Base-by-base conservation (phyloP, 2,888 invertebrate genomes). In the Synanthedon myopaeformis region DNA sequence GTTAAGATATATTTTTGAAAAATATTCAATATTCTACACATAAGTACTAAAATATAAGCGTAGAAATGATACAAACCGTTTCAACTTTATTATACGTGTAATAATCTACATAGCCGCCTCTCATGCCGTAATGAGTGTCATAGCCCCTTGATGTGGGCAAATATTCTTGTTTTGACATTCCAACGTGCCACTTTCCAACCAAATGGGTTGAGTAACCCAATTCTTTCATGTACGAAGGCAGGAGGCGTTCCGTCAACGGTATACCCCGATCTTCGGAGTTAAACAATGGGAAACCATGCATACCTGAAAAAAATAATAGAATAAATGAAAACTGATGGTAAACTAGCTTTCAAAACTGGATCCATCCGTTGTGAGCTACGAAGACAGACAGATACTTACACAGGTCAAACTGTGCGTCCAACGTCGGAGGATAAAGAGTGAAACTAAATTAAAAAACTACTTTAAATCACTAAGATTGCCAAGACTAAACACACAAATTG, bases 131-230 rank as follows among this genome's bases (percentile, higher is more conserved):
- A 72, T 94, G 94, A 5, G 92, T 89, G 66, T 95, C 92, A 70
- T 95, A 96, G 4, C 96, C 96, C 53, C 95, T 89, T 54, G 88
- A 89, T 2, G 90, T 90, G 0, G 95, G 96, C 2, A 93, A 90
- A 71, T 91, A 94, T 61, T 91, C 91, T 53, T 89, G 86, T 54
- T 89, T 87, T 58, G 91, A 92, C 85, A 92, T 94, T 1, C 97
- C 97, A 56, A 97, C 89, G 73, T 94, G 93, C 97, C 97, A 97
- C 85, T 97, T 97, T 19, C 97, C 97, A 10, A 97, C 90, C 35
- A 95, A 89, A 72, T 95, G 92, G 0, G 96, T 96, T 5, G 85
- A 77, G 78, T 97, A 97, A 0, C 94, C 95, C 55, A 89, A 67
- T 41, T 85, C 86, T 64, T 89, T 89, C 57, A 96, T 73, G 70